A percentile compares a stretch with the other conserved stretches of the same genome.
These are phyloP conservation scores for Chiridota heheva DNA, from an alignment of 35 echinoderm and acorn worm species.

Conservation along the genomic window DNA sequence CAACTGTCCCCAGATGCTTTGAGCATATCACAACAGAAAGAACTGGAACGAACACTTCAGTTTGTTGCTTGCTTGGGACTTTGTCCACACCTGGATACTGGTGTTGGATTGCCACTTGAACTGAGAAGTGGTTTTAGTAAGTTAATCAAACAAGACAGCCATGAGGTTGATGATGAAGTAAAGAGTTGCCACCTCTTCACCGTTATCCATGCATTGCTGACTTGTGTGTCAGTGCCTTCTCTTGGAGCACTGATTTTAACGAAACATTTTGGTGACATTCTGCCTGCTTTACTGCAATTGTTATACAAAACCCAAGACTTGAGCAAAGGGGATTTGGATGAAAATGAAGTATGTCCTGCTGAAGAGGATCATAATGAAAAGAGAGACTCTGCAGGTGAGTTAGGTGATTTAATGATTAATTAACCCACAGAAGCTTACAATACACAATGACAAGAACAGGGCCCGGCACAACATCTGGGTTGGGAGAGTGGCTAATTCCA, in stretches of 20 bases:
- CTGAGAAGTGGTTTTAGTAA: slow-evolving; percentile 63
- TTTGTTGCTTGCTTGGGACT: slow-evolving; percentile 84
- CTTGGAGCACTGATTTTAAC: slow-evolving; percentile 77
- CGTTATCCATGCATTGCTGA: slow-evolving; percentile 52
- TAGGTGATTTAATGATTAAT: no score
- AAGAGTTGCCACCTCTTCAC: slow-evolving; percentile 27
- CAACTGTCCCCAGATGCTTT: slow-evolving; percentile 62
- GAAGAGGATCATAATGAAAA: background rate
- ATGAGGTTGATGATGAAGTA: background rate
- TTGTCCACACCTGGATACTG: slow-evolving; percentile 55
- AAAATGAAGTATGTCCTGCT: background rate
- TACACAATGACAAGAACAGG: no score
- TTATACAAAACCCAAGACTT: slow-evolving; percentile 20
- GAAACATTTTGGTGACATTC: slow-evolving; percentile 74
- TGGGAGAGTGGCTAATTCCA: no score
- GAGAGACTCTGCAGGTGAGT: background rate
- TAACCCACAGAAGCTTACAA: no score
- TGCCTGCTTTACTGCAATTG: slow-evolving; percentile 71
- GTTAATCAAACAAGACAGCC: background rate
- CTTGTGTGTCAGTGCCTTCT: slow-evolving; percentile 58
- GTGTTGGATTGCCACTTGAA: slow-evolving; percentile 82
- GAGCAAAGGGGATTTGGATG: background rate
- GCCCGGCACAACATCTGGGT: no score
- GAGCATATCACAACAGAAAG: slow-evolving; percentile 70
- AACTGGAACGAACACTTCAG: slow-evolving; percentile 56